Percentiles rank a stretch among this genome's conserved stretches.
These are phyloP conservation scores for Notarius quadriscutis DNA, from an alignment of 2,113 vertebrate genomes.

Conservation along the genomic window DNA sequence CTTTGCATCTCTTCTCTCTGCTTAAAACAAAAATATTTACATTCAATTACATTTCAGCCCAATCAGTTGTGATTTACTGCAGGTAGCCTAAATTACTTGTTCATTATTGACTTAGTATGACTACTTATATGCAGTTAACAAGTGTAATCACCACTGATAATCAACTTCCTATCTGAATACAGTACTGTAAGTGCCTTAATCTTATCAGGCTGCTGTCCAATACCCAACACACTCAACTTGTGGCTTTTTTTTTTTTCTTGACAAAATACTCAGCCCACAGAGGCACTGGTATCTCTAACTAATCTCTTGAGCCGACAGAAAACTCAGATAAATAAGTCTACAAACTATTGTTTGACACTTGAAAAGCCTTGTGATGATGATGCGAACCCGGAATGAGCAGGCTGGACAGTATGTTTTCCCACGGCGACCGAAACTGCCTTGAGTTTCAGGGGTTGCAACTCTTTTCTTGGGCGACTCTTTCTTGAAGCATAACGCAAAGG, in stretches of 20 bases:
- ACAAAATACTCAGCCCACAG: neutral
- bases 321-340: neutral
- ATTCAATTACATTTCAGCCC: neutral
- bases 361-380: neutral
- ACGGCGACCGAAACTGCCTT: constrained; percentile 65
- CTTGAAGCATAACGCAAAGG: constrained; percentile 51
- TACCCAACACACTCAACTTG: neutral
- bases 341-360: neutral
- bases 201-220: neutral
- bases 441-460: constrained; percentile 71
- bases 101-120: neutral
- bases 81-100: neutral
- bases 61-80: neutral
- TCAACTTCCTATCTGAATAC: neutral
- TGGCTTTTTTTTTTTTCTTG: neutral
- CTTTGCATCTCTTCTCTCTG: neutral
- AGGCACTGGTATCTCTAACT: neutral
- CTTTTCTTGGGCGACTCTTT: constrained; percentile 34
- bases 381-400: neutral
- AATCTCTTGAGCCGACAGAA: neutral
- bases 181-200: neutral
- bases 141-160: neutral
- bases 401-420: neutral
- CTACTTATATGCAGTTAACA: neutral
- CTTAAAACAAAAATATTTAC: neutral